A percentile compares a stretch with the other conserved stretches of the same genome.
phyloP scores from a whole-genome alignment of 2,113 vertebrate species.

The Chionomys nivalis region DNA sequence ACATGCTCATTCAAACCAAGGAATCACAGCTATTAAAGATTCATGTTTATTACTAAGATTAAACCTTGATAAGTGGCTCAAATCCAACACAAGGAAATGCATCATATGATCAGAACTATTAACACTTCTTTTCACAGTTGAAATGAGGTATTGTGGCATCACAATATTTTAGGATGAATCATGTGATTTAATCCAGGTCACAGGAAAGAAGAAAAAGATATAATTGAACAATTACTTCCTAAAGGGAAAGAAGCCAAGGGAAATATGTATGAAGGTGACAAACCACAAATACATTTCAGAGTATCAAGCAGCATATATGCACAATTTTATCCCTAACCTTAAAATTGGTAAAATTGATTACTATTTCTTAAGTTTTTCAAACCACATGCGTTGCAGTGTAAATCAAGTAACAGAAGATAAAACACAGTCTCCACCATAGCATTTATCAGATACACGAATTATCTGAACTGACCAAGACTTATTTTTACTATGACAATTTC shows the following conservation, averaged over 20 bases:
- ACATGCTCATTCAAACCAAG: not conserved
- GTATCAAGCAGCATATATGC: constrained; percentile 53
- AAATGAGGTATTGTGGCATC: constrained; percentile 79
- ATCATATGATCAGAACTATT: constrained; percentile 62
- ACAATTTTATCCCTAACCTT: constrained; percentile 63
- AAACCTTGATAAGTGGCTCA: constrained; percentile 57
- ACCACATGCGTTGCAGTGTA: constrained; percentile 70
- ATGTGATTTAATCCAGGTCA: constrained; percentile 54
- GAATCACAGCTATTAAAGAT: constrained; percentile 26
- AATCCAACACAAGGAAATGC: constrained; percentile 63
- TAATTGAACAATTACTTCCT: constrained; percentile 54
- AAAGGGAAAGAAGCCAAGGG: not conserved
- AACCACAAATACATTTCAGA: constrained; percentile 61
- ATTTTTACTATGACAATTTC: constrained; percentile 51
- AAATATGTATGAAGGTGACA: constrained; percentile 34
- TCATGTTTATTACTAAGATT: constrained; percentile 80
- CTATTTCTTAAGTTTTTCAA: constrained; percentile 56
- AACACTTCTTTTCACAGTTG: constrained; percentile 74
- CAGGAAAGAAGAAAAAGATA: constrained; percentile 23
- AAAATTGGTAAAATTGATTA: constrained; percentile 53
- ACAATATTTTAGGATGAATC: constrained; percentile 66
- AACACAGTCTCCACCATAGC: constrained; percentile 29
- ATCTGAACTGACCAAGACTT: constrained; percentile 50
- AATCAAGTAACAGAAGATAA: constrained; percentile 66
- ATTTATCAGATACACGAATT: constrained; percentile 47